A percentile compares a stretch with the other conserved stretches of the same genome.
phyloP scores from a whole-genome alignment of 2,113 vertebrate species.

The Ictalurus punctatus region DNA sequence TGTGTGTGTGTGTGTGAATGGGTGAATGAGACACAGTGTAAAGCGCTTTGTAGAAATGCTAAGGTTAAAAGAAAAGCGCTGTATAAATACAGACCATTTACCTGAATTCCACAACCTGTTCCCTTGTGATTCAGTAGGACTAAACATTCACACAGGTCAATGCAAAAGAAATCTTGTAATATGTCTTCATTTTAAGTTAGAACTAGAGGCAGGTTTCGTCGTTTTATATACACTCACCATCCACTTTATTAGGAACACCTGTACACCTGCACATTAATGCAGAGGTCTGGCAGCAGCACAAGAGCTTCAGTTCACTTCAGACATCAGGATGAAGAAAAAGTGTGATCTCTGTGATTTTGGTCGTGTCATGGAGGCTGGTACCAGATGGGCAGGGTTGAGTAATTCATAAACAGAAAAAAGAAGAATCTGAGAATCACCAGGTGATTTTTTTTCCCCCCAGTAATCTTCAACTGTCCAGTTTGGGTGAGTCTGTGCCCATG shows the following conservation, averaged over 20 bases:
- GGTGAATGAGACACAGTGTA: too few species aligned
- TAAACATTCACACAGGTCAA: not conserved
- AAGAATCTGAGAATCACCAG: not conserved
- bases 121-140: too few species aligned
- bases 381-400: not conserved
- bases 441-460: not conserved
- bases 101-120: not conserved
- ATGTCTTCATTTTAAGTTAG: not conserved
- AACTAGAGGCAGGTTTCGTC: too few species aligned
- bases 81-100: too few species aligned
- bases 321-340: not conserved
- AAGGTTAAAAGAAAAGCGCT: too few species aligned
- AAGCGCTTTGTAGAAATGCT: too few species aligned
- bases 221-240: too few species aligned
- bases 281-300: too few species aligned
- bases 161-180: not conserved
- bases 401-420: not conserved
- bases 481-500: not conserved
- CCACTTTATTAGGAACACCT: too few species aligned
- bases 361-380: not conserved
- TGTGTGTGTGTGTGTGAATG: too few species aligned
- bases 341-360: not conserved
- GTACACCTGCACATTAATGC: too few species aligned
- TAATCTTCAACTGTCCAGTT: not conserved
- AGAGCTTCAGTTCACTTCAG: not conserved